Evolutionary conservation across 2,888 invertebrate genomes (phyloP).

Genomic region (Pegoplata infirma): DNA sequence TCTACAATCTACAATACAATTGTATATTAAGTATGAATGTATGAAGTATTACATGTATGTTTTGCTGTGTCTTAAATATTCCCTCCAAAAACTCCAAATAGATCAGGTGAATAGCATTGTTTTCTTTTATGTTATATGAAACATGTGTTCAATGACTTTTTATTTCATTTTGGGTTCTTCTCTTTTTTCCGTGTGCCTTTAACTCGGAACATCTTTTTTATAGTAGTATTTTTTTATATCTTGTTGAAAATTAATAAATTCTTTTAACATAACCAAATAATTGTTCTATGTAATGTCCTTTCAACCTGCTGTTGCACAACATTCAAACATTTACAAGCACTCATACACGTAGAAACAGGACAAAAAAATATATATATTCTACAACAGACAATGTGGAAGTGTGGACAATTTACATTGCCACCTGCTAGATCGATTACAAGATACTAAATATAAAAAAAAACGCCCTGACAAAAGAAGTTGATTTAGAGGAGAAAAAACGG

Average conservation of each 20-base stretch:
- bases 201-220: constrained; percentile 20
- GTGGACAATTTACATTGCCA: constrained; percentile 64
- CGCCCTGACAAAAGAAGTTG: constrained; percentile 49
- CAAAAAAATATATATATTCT: background rate
- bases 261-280: constrained; percentile 58
- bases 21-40: too few species aligned
- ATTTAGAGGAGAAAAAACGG: background rate
- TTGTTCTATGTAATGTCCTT: constrained; percentile 62
- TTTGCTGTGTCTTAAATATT: too few species aligned
- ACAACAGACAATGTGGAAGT: constrained; percentile 56
- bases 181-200: constrained; percentile 35
- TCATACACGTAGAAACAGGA: constrained; percentile 11
- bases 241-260: constrained; percentile 55
- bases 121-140: constrained; percentile 16
- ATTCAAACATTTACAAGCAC: constrained; percentile 10
- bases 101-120: constrained; percentile 52
- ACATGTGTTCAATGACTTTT: constrained; percentile 53
- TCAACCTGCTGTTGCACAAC: constrained; percentile 61
- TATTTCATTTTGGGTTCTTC: constrained; percentile 5
- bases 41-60: too few species aligned
- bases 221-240: too few species aligned
- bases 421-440: constrained; percentile 64
- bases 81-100: constrained; percentile 51
- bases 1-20: too few species aligned
- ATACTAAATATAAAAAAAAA: constrained; percentile 51